Percentiles rank a stretch among this genome's conserved stretches.
phyloP scores from a whole-genome alignment of 2,888 invertebrate species.

The Chymomyza caudatula region DNA sequence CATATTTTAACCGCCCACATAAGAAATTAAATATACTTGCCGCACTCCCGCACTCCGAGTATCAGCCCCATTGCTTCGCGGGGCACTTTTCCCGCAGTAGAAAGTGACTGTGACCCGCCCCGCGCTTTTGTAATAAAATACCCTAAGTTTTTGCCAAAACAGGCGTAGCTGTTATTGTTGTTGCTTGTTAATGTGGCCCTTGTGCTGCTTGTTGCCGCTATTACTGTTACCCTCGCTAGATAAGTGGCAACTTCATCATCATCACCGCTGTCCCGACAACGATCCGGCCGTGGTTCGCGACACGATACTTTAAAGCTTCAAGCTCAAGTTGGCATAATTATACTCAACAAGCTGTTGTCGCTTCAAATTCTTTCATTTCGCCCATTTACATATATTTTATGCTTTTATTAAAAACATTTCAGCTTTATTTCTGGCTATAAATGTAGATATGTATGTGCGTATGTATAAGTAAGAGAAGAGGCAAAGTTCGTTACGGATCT shows the following conservation, averaged over 20 bases:
- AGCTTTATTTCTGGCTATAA: neutral
- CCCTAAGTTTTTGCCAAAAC: constrained; percentile 42
- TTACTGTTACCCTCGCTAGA: constrained; percentile 28
- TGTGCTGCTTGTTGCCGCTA: constrained; percentile 41
- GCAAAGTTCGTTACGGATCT: constrained; percentile 15
- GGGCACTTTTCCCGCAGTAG: neutral
- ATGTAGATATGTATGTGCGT: constrained; percentile 5
- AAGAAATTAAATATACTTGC: constrained; percentile 57
- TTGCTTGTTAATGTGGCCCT: constrained; percentile 63
- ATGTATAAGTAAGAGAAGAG: constrained; percentile 15
- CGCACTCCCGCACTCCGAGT: neutral
- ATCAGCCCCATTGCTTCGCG: neutral
- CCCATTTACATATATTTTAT: constrained; percentile 9
- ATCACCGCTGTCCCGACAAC: constrained; percentile 15
- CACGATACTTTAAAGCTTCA: constrained; percentile 52
- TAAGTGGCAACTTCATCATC: constrained; percentile 68
- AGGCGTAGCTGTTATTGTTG: constrained; percentile 29
- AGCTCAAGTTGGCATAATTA: constrained; percentile 63
- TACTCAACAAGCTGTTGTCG: constrained; percentile 70
- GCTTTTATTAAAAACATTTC: neutral
- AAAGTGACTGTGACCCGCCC: constrained; percentile 20
- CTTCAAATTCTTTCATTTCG: constrained; percentile 36
- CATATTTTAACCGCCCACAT: constrained; percentile 35
- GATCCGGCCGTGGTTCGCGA: neutral
- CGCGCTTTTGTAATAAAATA: constrained; percentile 60